Evolutionary conservation across 2,113 vertebrate genomes (phyloP).

Genomic region (Nothobranchius kuhntae): DNA sequence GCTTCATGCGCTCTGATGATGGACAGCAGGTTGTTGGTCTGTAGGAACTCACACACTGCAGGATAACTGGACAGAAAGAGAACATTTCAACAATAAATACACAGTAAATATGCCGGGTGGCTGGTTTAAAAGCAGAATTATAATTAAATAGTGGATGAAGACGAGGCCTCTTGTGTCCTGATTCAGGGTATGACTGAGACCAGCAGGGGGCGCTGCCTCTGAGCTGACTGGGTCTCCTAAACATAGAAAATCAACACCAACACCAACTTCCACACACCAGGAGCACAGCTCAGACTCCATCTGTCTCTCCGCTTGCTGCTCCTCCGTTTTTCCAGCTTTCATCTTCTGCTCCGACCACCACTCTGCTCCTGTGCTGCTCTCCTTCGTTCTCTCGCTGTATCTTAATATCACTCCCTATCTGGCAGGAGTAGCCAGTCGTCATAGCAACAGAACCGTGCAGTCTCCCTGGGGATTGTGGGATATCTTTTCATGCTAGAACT

Average conservation of each 20-base stretch:
- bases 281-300: background rate
- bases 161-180: constrained; percentile 23
- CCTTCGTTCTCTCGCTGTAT: constrained; percentile 70
- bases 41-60: constrained; percentile 95
- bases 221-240: constrained; percentile 39
- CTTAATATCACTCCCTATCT: constrained; percentile 76
- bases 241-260: constrained; percentile 40
- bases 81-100: background rate
- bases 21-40: constrained; percentile 98
- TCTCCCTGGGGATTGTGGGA: constrained; percentile 81
- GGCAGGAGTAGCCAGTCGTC: constrained; percentile 82
- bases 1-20: constrained; percentile 95
- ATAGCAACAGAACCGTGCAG: constrained; percentile 82
- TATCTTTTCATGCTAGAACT: constrained; percentile 77
- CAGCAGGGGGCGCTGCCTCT: constrained; percentile 59
- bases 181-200: constrained; percentile 5
- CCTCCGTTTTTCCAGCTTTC: constrained; percentile 3
- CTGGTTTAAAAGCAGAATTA: constrained; percentile 16
- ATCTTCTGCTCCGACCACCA: background rate
- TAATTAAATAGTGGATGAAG: constrained; percentile 17
- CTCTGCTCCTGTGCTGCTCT: constrained; percentile 46
- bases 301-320: constrained; percentile 8
- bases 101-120: background rate
- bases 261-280: background rate
- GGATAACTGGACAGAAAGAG: constrained; percentile 83